Conservation (phyloP, 64 coral and sea anemone genomes). For the Actinia tenebrosa region DNA sequence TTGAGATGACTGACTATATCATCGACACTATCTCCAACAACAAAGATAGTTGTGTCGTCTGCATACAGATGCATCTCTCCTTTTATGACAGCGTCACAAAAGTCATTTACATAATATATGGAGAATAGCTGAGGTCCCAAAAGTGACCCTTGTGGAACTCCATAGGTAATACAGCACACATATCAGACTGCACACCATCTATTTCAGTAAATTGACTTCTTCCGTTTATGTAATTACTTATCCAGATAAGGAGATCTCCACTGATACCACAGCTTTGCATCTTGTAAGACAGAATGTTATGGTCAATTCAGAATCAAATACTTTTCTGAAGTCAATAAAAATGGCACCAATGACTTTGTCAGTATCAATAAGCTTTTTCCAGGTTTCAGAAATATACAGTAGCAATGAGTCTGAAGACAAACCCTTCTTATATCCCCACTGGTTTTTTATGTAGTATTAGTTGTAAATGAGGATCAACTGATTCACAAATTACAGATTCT, state of each 20-base stretch:
- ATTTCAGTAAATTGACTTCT: neutral
- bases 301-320: neutral
- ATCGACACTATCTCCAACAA: too few species aligned
- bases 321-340: neutral
- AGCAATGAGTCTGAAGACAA: constrained; percentile 3
- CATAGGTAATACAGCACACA: neutral
- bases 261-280: constrained; percentile 10
- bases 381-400: constrained; percentile 6
- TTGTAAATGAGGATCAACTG: neutral
- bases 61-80: too few species aligned
- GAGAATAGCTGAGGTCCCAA: constrained; percentile 61
- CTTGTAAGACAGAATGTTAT: constrained; percentile 9
- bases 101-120: constrained; percentile 46
- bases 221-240: constrained; percentile 29
- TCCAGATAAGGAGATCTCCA: neutral
- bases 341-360: constrained; percentile 13
- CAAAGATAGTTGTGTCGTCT: too few species aligned
- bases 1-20: too few species aligned
- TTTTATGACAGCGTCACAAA: constrained; percentile 12
- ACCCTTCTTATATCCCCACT: constrained; percentile 20
- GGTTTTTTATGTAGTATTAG: constrained; percentile 4
- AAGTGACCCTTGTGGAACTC: constrained; percentile 24
- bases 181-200: neutral
- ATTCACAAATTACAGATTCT: constrained; percentile 8
- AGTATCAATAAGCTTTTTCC: constrained; percentile 4